A percentile compares a stretch with the other conserved stretches of the same genome.
phyloP scores from a whole-genome alignment of 2,888 invertebrate species.

The Clitarchus hookeri region DNA sequence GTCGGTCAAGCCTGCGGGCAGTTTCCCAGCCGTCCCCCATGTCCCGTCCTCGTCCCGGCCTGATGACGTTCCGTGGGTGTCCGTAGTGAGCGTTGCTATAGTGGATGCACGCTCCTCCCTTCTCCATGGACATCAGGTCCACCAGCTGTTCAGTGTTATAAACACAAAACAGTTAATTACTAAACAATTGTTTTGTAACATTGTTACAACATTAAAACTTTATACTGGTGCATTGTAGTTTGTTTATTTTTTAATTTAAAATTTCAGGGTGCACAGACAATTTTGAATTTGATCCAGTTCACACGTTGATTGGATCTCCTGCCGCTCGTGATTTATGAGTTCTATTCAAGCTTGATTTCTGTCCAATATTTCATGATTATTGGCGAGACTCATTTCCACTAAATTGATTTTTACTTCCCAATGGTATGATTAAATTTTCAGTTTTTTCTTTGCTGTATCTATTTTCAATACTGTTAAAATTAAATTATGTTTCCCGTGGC shows the following conservation, averaged over 20 bases:
- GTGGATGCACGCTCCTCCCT: slow-evolving; percentile 61
- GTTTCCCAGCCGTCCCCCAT: slow-evolving; percentile 73
- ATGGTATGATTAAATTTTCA: too few relatives aligned
- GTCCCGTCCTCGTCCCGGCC: slow-evolving; percentile 57
- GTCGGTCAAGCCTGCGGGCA: slow-evolving; percentile 64
- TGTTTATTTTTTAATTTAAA: slow-evolving; percentile 4
- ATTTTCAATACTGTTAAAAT: too few relatives aligned
- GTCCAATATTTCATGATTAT: too few relatives aligned
- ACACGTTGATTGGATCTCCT: too few relatives aligned
- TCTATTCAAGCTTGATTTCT: too few relatives aligned
- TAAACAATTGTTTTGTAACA: slow-evolving; percentile 40
- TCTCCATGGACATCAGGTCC: slow-evolving; percentile 60
- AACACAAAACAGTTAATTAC: not conserved
- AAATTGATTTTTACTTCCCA: too few relatives aligned
- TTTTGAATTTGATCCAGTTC: too few relatives aligned
- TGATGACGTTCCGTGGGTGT: slow-evolving; percentile 65
- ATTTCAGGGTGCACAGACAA: not conserved
- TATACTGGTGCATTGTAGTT: not conserved
- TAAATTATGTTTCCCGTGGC: too few relatives aligned
- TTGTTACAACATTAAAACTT: not conserved
- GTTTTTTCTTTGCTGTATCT: too few relatives aligned
- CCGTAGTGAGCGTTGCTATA: slow-evolving; percentile 69
- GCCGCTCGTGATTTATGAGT: too few relatives aligned
- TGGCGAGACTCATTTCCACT: too few relatives aligned
- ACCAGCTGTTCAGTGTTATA: slow-evolving; percentile 46